A percentile compares a stretch with the other conserved stretches of the same genome.
These are phyloP conservation scores for Carassius carassius DNA, from an alignment of 2,113 vertebrate genomes.

Conservation along the genomic window DNA sequence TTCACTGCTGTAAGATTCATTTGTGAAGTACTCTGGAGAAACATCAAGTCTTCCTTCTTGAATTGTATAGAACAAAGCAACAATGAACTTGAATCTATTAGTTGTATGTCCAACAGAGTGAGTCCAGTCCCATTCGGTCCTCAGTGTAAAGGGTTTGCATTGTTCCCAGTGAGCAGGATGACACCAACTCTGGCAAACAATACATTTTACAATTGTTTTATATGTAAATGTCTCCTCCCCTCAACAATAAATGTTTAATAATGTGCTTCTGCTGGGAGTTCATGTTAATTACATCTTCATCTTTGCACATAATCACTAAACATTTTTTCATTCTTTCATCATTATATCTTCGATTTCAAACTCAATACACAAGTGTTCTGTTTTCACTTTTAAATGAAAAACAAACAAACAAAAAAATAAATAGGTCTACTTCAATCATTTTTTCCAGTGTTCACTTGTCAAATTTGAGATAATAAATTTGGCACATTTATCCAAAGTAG, in stretches of 20 bases:
- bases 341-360: neutral
- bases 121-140: neutral
- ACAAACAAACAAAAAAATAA: no score
- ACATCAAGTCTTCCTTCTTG: neutral
- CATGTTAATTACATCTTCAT: neutral
- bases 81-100: neutral
- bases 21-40: neutral
- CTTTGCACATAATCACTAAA: neutral
- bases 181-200: neutral
- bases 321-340: neutral
- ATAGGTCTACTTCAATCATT: no score
- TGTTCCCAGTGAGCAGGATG: neutral
- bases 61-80: neutral
- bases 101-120: neutral
- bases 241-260: neutral
- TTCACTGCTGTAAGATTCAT: slow-evolving; percentile 7
- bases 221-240: slow-evolving; percentile 6
- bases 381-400: no score
- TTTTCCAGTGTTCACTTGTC: neutral
- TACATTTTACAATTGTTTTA: neutral
- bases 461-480: neutral
- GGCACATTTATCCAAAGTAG: neutral
- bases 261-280: neutral
- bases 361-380: neutral
- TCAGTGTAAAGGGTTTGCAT: neutral